Conservation (phyloP, 92 coral and sea anemone species). For the Parazoanthus darwini region DNA sequence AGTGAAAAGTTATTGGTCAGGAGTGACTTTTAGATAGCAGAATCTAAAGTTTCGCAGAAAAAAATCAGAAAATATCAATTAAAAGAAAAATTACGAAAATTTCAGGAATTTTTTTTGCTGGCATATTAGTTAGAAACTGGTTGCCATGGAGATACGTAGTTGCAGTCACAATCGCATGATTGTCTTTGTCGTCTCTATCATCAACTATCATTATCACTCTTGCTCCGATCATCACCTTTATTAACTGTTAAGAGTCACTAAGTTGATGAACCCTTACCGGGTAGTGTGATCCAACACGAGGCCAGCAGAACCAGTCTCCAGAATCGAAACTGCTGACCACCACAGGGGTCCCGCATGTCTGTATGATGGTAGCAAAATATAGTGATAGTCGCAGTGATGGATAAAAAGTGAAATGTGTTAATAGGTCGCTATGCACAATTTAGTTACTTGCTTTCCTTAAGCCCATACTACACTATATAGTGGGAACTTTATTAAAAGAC, state of each 20-base stretch:
- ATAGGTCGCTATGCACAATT: neutral
- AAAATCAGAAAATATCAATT: too few species aligned
- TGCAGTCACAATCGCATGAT: too few species aligned
- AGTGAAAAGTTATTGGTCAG: too few species aligned
- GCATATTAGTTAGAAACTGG: too few species aligned
- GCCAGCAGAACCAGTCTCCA: neutral
- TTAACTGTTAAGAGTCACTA: neutral
- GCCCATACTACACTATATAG: too few species aligned
- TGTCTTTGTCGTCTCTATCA: neutral
- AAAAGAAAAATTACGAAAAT: too few species aligned
- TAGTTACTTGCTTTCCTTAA: too few species aligned
- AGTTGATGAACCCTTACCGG: neutral
- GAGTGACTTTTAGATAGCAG: too few species aligned
- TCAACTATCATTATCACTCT: neutral
- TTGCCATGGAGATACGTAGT: too few species aligned
- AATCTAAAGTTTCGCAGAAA: too few species aligned
- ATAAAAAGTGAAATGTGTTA: neutral
- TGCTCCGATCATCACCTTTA: neutral
- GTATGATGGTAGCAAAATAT: neutral
- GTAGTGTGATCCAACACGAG: neutral
- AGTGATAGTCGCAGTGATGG: neutral
- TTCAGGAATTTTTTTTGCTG: too few species aligned
- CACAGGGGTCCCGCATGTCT: slow-evolving; percentile 17
- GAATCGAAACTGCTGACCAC: neutral
- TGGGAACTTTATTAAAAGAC: too few species aligned